Evolutionary conservation across 2,888 invertebrate species (phyloP).

Genomic region (Lasius fuliginosus): DNA sequence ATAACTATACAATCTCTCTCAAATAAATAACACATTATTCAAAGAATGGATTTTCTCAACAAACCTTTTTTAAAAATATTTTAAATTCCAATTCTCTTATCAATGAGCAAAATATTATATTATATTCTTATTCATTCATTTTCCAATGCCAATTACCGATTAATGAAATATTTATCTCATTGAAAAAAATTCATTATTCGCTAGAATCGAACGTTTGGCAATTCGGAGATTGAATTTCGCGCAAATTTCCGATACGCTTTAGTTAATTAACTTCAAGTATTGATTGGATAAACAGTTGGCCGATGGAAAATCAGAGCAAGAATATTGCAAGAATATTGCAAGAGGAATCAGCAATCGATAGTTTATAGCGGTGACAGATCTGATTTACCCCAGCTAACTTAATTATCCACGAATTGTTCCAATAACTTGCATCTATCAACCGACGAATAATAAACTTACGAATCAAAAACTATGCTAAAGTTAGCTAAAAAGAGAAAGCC

Average conservation of each 20-base stretch:
- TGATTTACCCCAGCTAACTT: constrained; percentile 43
- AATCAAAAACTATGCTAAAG: constrained; percentile 9
- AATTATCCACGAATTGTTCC: constrained; percentile 36
- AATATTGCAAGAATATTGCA: constrained; percentile 38
- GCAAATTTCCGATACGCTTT: constrained; percentile 31
- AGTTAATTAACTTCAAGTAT: constrained; percentile 55
- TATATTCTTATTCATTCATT: neutral
- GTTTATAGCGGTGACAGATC: neutral
- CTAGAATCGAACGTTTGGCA: neutral
- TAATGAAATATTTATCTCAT: neutral
- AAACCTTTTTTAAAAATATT: neutral
- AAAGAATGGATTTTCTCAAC: neutral
- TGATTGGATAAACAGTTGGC: constrained; percentile 42
- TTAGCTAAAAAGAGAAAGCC: neutral
- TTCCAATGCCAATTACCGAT: neutral
- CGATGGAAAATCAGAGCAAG: constrained; percentile 15
- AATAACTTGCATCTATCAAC: constrained; percentile 8
- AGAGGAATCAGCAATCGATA: neutral
- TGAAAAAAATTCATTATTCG: neutral
- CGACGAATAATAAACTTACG: neutral
- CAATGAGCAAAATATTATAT: neutral
- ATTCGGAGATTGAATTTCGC: constrained; percentile 20
- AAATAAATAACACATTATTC: neutral
- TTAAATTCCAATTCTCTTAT: neutral
- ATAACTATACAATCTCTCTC: neutral